These are phyloP conservation scores for Pyxicephalus adspersus DNA, from an alignment of 2,113 vertebrate species.

Conservation along the genomic window DNA sequence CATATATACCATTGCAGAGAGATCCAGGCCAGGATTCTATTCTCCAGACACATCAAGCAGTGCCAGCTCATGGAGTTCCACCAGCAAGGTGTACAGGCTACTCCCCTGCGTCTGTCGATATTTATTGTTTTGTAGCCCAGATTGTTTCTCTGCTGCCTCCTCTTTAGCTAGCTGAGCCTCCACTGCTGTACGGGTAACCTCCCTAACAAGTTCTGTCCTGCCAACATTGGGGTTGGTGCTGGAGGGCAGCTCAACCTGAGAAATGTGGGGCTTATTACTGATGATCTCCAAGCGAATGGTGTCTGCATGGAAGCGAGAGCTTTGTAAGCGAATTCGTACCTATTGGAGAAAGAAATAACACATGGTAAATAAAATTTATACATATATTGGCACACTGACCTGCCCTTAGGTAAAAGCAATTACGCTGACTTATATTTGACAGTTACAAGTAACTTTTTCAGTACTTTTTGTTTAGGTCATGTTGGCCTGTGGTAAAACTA, in stretches of 20 bases:
- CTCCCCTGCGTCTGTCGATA: constrained; percentile 83
- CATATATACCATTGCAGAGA: not conserved
- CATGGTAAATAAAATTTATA: too few species aligned
- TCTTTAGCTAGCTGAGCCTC: constrained; percentile 77
- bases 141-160: constrained; percentile 49
- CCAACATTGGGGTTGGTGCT: constrained; percentile 45
- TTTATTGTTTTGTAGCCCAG: constrained; percentile 75
- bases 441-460: too few species aligned
- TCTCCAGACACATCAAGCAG: constrained; percentile 73
- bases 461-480: too few species aligned
- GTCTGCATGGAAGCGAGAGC: constrained; percentile 78
- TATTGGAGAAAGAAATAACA: constrained; percentile 58
- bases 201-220: constrained; percentile 78
- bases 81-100: constrained; percentile 86
- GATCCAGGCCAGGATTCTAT: not conserved
- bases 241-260: fast-evolving
- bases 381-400: too few species aligned
- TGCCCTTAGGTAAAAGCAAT: too few species aligned
- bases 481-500: too few species aligned
- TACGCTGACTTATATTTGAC: too few species aligned
- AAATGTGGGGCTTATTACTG: constrained; percentile 70
- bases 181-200: constrained; percentile 82
- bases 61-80: constrained; percentile 89
- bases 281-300: constrained; percentile 80
- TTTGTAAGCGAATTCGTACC: constrained; percentile 84